Base-by-base conservation (phyloP, 2,888 invertebrate species). In the Thecophora atra region DNA sequence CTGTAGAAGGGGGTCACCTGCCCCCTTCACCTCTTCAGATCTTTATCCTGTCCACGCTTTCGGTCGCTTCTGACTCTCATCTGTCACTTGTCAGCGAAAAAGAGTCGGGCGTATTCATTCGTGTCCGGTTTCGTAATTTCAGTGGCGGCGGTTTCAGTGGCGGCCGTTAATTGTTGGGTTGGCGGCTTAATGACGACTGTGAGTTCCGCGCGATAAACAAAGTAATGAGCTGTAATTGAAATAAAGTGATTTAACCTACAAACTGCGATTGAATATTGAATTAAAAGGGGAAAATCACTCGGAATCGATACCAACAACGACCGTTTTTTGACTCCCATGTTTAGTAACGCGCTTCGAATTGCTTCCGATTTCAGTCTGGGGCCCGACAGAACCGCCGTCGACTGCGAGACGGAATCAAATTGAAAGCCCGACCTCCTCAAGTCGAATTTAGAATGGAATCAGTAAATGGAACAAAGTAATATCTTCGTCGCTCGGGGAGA, bases 131-230 rank as follows among this genome's bases (percentile, higher is more conserved):
- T 64, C 47, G 28, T n/a, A n/a, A n/a, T n/a, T 37, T 37, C 37
- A 37, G 37, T 37, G 6, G 24, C 24, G 47, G n/a, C 58, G 28
- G 8, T 5, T 44, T 15, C 47, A 0, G 21, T 24, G 11, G 26
- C 5, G 8, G 51, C 44, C 15, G 4, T 21, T 64, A 64, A 44
- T 44, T 64, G 44, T 47, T 6, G 24, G 26, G 21, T 30, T 24
- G 64, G 47, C 51, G 42, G 24, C 44, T 64, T 51, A 64, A 64
- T 64, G 64, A 47, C n/a, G n/a, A n/a, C 17, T n/a, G 24, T 37
- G 19, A 26, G 64, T 51, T 64, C 28, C 64, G 47, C 15, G 64
- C 42, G 21, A 64, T 47, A 26, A 51, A 3, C 17, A 47, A 64
- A 17, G 4, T 47, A 64, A 51, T 64, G 44, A 47, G 24, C 44